phyloP scores from a whole-genome alignment of 2,797 vertebrate species.

The Poeciliopsis turneri region DNA sequence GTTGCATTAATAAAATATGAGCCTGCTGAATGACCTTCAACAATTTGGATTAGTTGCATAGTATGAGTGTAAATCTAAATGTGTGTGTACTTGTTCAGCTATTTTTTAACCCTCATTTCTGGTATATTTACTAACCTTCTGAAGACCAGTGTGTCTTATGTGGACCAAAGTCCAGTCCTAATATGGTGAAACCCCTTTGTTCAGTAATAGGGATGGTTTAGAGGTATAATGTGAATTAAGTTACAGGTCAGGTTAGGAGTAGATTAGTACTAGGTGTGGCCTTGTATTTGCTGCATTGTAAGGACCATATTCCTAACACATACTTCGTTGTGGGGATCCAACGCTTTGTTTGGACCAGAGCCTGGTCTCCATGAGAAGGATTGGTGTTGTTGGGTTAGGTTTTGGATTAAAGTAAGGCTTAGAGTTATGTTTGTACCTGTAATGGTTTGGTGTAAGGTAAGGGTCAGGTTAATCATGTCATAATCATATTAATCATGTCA shows the following conservation, averaged over 20 bases:
- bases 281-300: too few species aligned
- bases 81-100: background rate
- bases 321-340: too few species aligned
- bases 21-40: background rate
- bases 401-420: background rate
- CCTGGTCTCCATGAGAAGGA: too few species aligned
- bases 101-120: background rate
- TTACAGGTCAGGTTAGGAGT: background rate
- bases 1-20: background rate
- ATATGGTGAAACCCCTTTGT: too few species aligned
- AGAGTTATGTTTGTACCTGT: background rate
- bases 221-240: background rate
- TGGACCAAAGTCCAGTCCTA: too few species aligned
- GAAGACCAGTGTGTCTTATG: too few species aligned
- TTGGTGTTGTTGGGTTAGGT: too few species aligned
- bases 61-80: background rate
- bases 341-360: too few species aligned
- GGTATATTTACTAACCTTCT: background rate
- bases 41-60: background rate
- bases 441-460: background rate
- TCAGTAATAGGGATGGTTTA: background rate
- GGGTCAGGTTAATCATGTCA: too few species aligned
- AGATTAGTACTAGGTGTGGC: too few species aligned
- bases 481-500: too few species aligned
- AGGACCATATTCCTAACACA: too few species aligned